Conservation (phyloP, 2,888 invertebrate genomes). For the Hermaeophaga mercurialis region DNA sequence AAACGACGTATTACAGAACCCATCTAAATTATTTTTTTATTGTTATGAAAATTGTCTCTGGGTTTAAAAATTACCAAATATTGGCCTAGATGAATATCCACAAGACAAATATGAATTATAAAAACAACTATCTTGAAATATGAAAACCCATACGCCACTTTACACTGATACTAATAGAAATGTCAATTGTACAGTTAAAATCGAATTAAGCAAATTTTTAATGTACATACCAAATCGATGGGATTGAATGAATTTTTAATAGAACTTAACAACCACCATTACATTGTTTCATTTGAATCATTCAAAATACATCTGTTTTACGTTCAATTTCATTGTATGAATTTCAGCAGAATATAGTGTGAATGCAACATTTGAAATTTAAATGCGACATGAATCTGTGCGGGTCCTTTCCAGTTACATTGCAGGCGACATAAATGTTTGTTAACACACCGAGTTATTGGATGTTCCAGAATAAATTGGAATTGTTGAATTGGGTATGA, state of each 20-base stretch:
- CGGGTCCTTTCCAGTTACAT: conserved; percentile 1
- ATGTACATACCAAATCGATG: no score
- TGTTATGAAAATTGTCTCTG: no score
- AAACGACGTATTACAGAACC: no score
- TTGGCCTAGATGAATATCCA: no score
- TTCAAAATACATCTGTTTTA: conserved; percentile 1
- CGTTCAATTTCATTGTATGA: conserved; percentile 4
- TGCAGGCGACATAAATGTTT: conserved; percentile 5
- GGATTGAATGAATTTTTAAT: neutral
- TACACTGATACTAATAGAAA: no score
- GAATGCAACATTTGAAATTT: conserved; percentile 27
- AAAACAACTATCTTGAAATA: no score
- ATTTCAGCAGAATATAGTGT: conserved; percentile 12
- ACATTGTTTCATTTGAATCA: neutral
- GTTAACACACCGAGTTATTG: conserved; percentile 12
- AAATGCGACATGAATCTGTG: conserved; percentile 16
- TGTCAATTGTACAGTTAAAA: no score
- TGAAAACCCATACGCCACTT: no score
- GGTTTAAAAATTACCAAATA: no score
- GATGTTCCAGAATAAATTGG: conserved; percentile 11
- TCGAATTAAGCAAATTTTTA: no score
- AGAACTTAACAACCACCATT: neutral
- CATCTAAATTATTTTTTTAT: no score
- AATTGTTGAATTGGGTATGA: conserved; percentile 1
- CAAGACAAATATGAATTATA: no score